Conservation (phyloP, 2,113 vertebrate genomes). For the Arenaria interpres region DNA sequence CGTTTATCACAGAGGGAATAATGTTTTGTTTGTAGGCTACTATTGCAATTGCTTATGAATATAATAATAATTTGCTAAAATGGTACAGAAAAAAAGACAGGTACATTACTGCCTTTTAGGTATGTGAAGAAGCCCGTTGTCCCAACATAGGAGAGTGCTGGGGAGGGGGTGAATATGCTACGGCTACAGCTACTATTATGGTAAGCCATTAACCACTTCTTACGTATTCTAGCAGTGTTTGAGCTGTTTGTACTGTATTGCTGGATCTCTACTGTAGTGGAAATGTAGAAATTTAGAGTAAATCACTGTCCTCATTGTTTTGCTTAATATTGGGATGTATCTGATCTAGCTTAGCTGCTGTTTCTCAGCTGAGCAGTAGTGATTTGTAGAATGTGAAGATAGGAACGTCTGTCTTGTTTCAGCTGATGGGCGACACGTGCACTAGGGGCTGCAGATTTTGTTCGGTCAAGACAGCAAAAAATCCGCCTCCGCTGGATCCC, state of each 20-base stretch:
- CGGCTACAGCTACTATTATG: conserved; percentile 98
- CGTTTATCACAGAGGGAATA: not conserved
- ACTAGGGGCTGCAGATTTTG: conserved; percentile 97
- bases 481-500: conserved; percentile 86
- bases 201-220: conserved; percentile 69
- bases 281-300: not conserved
- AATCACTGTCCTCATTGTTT: not conserved
- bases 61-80: not conserved
- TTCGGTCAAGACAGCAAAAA: conserved; percentile 91
- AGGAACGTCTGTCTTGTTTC: not conserved
- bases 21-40: not conserved
- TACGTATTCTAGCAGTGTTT: not conserved
- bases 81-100: not conserved
- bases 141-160: conserved; percentile 99
- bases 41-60: not conserved
- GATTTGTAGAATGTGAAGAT: not conserved
- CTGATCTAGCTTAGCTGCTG: not conserved
- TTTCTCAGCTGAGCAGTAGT: not conserved
- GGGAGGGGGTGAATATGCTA: conserved; percentile 93
- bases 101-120: conserved; percentile 70
- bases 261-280: not conserved
- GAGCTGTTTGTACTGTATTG: not conserved
- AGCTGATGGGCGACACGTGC: conserved; percentile 98
- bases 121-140: conserved; percentile 97
- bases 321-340: not conserved